phyloP scores from a whole-genome alignment of 1,140 invertebrate species.

The Geopemphigus sp. region DNA sequence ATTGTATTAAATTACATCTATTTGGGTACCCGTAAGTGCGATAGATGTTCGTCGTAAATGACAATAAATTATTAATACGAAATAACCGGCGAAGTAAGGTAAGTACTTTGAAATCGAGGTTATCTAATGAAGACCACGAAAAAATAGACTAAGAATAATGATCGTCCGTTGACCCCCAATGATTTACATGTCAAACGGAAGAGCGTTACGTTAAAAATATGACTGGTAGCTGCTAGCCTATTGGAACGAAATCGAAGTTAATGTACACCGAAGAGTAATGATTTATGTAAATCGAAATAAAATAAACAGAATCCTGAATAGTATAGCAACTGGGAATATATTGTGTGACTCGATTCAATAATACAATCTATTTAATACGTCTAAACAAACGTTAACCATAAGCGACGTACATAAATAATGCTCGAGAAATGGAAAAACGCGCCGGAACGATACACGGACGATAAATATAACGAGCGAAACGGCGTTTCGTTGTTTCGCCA shows the following conservation, averaged over 20 bases:
- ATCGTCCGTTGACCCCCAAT: neutral
- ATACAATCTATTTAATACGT: neutral
- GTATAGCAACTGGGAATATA: neutral
- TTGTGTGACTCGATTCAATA: neutral
- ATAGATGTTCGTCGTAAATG: neutral
- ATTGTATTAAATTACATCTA: no score
- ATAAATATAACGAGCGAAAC: no score
- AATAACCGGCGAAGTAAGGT: neutral
- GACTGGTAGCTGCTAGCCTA: neutral
- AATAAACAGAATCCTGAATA: neutral
- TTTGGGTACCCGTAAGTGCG: neutral
- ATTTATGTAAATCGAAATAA: neutral
- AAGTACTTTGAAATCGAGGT: neutral
- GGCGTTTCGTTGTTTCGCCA: no score
- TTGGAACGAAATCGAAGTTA: neutral
- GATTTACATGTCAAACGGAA: neutral
- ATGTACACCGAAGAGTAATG: neutral
- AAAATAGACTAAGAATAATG: conserved; percentile 5
- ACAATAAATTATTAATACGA: neutral
- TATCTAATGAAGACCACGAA: conserved; percentile 4
- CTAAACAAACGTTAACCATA: neutral
- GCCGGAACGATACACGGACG: no score
- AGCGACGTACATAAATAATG: neutral
- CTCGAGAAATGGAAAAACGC: no score
- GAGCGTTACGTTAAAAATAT: neutral